Conservation (phyloP, 2,888 invertebrate genomes). For the Cinara cedri region DNA sequence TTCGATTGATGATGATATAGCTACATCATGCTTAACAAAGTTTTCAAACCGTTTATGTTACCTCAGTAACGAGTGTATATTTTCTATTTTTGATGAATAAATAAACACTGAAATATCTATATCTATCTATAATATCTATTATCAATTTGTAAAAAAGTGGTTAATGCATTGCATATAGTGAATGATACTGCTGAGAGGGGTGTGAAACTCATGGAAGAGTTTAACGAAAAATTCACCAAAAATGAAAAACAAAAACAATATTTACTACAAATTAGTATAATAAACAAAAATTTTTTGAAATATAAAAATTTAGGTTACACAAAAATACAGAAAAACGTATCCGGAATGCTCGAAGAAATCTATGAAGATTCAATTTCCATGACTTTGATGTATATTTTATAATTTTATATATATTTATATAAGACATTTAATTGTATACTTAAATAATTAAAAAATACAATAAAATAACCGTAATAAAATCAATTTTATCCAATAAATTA, state of each 20-base stretch:
- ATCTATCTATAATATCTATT: neutral
- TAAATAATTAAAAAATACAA: too few species aligned
- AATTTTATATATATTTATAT: too few species aligned
- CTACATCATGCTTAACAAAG: constrained; percentile 54
- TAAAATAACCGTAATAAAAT: too few species aligned
- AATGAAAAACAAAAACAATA: constrained; percentile 18
- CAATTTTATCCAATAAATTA: too few species aligned
- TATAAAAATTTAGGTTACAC: constrained; percentile 1
- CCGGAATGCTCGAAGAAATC: neutral
- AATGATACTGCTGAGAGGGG: constrained; percentile 10
- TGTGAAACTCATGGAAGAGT: constrained; percentile 20
- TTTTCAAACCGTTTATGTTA: constrained; percentile 59
- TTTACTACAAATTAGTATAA: constrained; percentile 12
- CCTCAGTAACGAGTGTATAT: constrained; percentile 57
- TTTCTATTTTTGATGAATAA: constrained; percentile 59
- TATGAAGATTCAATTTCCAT: neutral
- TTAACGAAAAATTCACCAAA: constrained; percentile 14
- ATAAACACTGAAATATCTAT: constrained; percentile 1
- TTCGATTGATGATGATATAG: constrained; percentile 46
- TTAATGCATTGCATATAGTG: neutral
- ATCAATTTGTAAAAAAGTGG: neutral
- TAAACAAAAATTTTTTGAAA: neutral
- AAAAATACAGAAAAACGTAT: constrained; percentile 22
- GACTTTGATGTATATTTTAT: too few species aligned
- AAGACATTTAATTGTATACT: too few species aligned